These are phyloP conservation scores for Acrobasis suavella DNA, from an alignment of 2,888 invertebrate genomes.

Conservation along the genomic window DNA sequence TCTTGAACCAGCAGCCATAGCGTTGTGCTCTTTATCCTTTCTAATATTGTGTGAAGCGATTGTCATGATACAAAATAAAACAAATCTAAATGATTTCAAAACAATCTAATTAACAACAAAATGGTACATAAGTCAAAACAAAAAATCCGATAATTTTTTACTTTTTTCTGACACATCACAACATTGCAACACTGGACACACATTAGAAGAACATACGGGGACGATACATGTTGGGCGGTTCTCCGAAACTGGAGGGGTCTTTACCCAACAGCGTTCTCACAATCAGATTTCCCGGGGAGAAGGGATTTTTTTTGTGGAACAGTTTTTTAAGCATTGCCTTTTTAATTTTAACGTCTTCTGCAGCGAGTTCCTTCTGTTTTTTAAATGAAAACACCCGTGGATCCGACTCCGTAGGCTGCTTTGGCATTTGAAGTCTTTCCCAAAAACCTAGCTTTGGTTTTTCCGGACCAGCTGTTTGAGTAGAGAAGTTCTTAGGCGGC, in stretches of 20 bases:
- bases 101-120: slow-evolving; percentile 8
- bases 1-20: too few species aligned
- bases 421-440: slow-evolving; percentile 30
- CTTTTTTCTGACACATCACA: neutral
- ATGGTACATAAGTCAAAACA: slow-evolving; percentile 8
- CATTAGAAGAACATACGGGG: slow-evolving; percentile 57
- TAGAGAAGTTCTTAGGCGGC: slow-evolving; percentile 40
- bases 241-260: slow-evolving; percentile 60
- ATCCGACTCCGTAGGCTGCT: slow-evolving; percentile 36
- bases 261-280: slow-evolving; percentile 63
- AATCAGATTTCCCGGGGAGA: slow-evolving; percentile 64
- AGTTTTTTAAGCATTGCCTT: slow-evolving; percentile 65
- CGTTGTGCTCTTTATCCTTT: too few species aligned
- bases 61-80: neutral
- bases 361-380: slow-evolving; percentile 54
- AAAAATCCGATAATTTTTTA: slow-evolving; percentile 1
- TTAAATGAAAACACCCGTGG: slow-evolving; percentile 50
- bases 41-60: too few species aligned
- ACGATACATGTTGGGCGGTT: slow-evolving; percentile 48
- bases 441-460: slow-evolving; percentile 38
- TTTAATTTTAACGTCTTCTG: slow-evolving; percentile 59
- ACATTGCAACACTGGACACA: neutral
- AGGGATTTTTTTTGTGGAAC: slow-evolving; percentile 68
- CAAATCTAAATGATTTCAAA: neutral
- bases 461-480: slow-evolving; percentile 41